Base-by-base conservation (phyloP, 37 sponge, comb jelly and placozoan species). In the Bolinopsis microptera region DNA sequence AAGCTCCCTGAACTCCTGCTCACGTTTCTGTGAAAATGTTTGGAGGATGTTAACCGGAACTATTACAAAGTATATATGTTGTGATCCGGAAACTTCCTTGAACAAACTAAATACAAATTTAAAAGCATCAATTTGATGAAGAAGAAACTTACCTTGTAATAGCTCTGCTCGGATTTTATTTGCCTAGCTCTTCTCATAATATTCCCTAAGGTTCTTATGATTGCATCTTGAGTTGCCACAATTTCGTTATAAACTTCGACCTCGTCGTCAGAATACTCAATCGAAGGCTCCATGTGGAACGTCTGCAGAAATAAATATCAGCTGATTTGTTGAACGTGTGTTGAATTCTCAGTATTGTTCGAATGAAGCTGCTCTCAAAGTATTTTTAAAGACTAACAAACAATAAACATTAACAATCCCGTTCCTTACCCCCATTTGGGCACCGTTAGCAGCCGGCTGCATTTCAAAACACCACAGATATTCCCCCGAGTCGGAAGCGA, bases 141-240 rank as follows among this genome's bases (percentile, higher is more conserved):
- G n/a, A n/a, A n/a, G n/a, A n/a, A n/a, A n/a, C 37, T 80, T 36
- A 80, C 82, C 82, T 34, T 28, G 38, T 80, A 80, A 34, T 80
- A 33, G 5, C 82, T 32, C 38, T 80, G 82, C 38, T 80, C 82
- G 36, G 32, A 32, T 35, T 80, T 80, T 1, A 80, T 33, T 13
- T 80, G 82, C 38, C 32, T 28, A 13, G 30, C 82, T 35, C 38
- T 80, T 35, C 82, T 32, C 23, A 80, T 18, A 34, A 37, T 8
- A 9, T 22, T 80, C 37, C 22, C 23, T 13, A 80, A 37, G 38
- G 82, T 80, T 8, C 37, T 34, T 3, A 35, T 22, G 37, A 80
- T 80, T 13, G 22, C 22, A 8, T 80, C 37, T 33, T 35, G 2
- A 5, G 37, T 80, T 25, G 13, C 75, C 28, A 26, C 75, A 26